A percentile compares a stretch with the other conserved stretches of the same genome.
These are phyloP conservation scores for Ptychobarbus kaznakovi DNA, from an alignment of 2,797 vertebrate genomes.

Conservation along the genomic window DNA sequence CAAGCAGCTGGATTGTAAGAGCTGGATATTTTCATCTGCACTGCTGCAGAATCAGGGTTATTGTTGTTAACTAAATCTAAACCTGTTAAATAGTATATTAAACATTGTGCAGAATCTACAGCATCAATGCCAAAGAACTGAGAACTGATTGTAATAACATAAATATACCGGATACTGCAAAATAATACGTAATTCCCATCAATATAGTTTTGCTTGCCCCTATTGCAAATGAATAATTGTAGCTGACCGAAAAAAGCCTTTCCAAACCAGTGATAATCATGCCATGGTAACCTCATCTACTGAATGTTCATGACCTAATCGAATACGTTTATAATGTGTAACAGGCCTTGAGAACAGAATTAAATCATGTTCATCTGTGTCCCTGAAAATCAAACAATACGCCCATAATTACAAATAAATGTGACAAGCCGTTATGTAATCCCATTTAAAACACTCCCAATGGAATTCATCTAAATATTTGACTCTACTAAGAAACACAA, in stretches of 20 bases:
- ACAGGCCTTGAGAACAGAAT: slow-evolving; percentile 7
- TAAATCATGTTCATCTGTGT: slow-evolving; percentile 10
- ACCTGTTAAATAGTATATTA: neutral
- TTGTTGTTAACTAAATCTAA: neutral
- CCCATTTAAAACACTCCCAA: slow-evolving; percentile 11
- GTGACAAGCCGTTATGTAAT: neutral
- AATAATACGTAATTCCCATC: neutral
- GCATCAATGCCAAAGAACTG: neutral
- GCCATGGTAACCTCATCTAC: neutral
- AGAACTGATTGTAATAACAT: neutral
- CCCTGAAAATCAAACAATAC: slow-evolving; percentile 3
- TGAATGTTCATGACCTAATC: neutral
- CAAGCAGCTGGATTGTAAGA: slow-evolving; percentile 14
- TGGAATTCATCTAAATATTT: slow-evolving; percentile 40
- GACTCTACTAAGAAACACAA: slow-evolving; percentile 3
- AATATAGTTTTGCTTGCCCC: neutral
- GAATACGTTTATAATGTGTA: neutral
- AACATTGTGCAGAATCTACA: neutral
- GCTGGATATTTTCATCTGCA: neutral
- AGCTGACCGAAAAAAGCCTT: neutral
- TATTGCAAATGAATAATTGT: neutral
- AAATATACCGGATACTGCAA: neutral
- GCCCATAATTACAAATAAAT: slow-evolving; percentile 26
- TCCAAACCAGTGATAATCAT: neutral
- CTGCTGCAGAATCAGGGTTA: neutral